phyloP scores from a whole-genome alignment of 2,113 vertebrate genomes.

The Chaenocephalus aceratus region DNA sequence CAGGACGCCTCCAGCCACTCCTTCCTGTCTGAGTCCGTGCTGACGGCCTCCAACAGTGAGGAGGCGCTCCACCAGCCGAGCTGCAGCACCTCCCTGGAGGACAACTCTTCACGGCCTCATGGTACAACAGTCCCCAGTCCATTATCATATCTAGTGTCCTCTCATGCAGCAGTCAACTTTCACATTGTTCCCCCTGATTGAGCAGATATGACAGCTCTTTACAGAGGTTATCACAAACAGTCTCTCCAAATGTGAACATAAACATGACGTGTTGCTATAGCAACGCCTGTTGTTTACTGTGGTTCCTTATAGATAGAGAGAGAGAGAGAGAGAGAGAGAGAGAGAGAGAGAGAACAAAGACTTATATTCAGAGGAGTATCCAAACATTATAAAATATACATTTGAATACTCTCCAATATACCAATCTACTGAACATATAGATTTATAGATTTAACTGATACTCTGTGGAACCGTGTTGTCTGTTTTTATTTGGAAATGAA shows the following conservation, averaged over 20 bases:
- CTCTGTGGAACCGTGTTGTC: background rate
- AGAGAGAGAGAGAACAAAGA: no score
- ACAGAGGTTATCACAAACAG: background rate
- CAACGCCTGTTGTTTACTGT: no score
- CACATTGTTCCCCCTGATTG: background rate
- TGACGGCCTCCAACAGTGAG: slow-evolving; percentile 82
- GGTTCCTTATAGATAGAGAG: background rate
- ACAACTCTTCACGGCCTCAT: slow-evolving; percentile 69
- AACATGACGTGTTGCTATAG: no score
- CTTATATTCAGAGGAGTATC: no score
- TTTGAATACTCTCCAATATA: no score
- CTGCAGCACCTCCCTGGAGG: slow-evolving; percentile 81
- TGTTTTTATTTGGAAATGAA: background rate
- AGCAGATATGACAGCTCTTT: background rate
- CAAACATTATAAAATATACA: no score
- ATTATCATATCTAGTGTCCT: background rate
- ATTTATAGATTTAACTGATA: no score
- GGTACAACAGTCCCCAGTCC: slow-evolving; percentile 60
- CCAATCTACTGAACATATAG: no score
- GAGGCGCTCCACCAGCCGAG: slow-evolving; percentile 84
- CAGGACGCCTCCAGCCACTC: slow-evolving; percentile 83
- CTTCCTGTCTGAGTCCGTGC: slow-evolving; percentile 81
- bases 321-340: no score
- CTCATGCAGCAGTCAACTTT: background rate
- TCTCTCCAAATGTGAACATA: no score